Base-by-base conservation (phyloP, 2,797 vertebrate genomes). In the Propithecus perrieri region DNA sequence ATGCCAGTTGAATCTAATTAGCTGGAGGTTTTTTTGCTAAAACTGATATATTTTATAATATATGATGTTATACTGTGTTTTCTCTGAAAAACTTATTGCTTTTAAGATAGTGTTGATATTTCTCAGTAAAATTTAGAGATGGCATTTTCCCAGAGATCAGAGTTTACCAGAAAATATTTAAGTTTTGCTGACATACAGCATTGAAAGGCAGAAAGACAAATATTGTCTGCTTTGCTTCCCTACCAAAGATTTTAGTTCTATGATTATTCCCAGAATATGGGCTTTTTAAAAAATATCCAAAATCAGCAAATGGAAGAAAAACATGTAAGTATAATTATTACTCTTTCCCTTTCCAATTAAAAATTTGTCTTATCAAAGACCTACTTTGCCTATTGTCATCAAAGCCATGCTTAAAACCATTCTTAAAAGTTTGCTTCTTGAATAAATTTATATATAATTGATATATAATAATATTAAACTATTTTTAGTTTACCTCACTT, bases 201-300 rank as follows among this genome's bases (percentile, higher is more conserved):
- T 14, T 57, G 18, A 85, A 86, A 75, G 1, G 15, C 53, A 14
- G 22, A 61, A 94, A 61, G 1, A 20, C 9, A 88, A 94, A 92
- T 35, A 81, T 53, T 88, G 12, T n/a, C 50, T 74, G 12, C 22
- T 75, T 93, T 85, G 7, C 28, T 85, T 92, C 9, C 28, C 20
- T 65, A 65, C 13, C 35, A 85, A 85, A 67, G 65, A 38, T 63
- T 33, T 87, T 53, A 88, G 22, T 71, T 61, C 9, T 85, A 26
- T 43, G 4, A 85, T 50, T 80, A 91, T 10, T n/a, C 8, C 22
- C 4, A 65, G 26, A 91, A 89, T 63, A 13, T 38, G 5, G 13
- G 30, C 92, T 81, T 95, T 85, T 94, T 78, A 89, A 74, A 50
- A 38, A 96, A 89, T 15, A 95, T 88, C 18, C 76, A 3, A 20